Evolutionary conservation across 2,797 vertebrate species (phyloP).

Genomic region (Enoplosus armatus): DNA sequence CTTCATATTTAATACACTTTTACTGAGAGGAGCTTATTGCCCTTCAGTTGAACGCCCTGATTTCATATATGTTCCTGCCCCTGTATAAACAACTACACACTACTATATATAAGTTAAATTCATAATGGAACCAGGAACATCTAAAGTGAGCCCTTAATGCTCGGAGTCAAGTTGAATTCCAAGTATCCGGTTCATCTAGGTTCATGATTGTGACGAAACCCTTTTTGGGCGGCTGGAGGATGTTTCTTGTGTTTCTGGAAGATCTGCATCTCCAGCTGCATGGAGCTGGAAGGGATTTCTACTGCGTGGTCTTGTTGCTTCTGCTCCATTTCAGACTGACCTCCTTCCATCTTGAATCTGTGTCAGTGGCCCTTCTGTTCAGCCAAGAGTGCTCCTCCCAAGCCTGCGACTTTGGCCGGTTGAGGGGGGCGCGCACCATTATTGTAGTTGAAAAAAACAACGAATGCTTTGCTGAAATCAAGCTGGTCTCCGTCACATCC

Average conservation of each 20-base stretch:
- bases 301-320: conserved; percentile 72
- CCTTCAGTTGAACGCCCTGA: not conserved
- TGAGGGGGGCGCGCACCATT: not conserved
- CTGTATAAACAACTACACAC: not conserved
- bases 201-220: conserved; percentile 18
- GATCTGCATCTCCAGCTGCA: conserved; percentile 68
- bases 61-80: not conserved
- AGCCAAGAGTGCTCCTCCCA: conserved; percentile 39
- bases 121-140: not conserved
- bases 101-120: not conserved
- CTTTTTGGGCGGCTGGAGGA: conserved; percentile 4
- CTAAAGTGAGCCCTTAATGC: not conserved
- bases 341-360: conserved; percentile 73
- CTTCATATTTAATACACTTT: conserved; percentile 20
- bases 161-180: not conserved
- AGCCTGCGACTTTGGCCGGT: conserved; percentile 26
- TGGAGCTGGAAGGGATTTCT: conserved; percentile 66
- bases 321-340: conserved; percentile 82
- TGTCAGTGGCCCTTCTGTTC: conserved; percentile 72
- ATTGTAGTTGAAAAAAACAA: not conserved
- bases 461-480: not conserved
- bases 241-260: conserved; percentile 39
- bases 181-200: not conserved
- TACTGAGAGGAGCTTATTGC: not conserved
- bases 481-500: conserved; percentile 30